Percentiles rank a stretch among this genome's conserved stretches.
phyloP scores from a whole-genome alignment of 2,797 vertebrate genomes.

The Cryptoprocta ferox region DNA sequence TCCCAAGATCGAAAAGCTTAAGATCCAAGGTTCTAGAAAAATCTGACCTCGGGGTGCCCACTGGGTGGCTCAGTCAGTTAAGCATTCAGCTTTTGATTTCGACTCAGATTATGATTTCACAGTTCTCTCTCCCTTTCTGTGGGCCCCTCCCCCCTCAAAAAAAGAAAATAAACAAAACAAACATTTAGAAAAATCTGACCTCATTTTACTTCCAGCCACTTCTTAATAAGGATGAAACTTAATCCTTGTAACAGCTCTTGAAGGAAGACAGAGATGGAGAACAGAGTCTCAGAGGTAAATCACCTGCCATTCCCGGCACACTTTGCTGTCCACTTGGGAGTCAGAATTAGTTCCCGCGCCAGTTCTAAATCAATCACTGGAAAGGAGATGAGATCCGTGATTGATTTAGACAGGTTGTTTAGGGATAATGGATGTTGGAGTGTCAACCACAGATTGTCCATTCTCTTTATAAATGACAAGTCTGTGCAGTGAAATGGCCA shows the following conservation, averaged over 20 bases:
- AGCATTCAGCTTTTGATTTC: too few species aligned
- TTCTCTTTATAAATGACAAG: neutral
- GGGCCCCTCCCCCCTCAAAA: too few species aligned
- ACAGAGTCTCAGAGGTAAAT: neutral
- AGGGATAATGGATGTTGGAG: neutral
- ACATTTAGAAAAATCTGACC: neutral
- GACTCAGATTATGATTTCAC: too few species aligned
- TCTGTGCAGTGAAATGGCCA: neutral
- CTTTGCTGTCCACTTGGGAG: too few species aligned
- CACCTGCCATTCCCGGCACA: rapidly evolving
- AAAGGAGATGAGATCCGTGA: neutral
- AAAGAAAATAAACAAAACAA: too few species aligned
- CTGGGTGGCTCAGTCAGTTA: too few species aligned
- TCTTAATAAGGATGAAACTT: neutral
- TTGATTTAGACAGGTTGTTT: neutral
- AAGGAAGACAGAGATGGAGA: neutral
- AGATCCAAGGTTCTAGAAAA: neutral
- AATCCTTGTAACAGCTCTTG: neutral
- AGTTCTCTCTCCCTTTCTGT: too few species aligned
- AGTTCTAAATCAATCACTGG: neutral
- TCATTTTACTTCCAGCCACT: neutral
- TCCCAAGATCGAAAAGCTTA: neutral
- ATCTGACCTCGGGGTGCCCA: neutral
- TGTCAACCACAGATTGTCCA: neutral
- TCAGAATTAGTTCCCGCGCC: neutral